Conservation (phyloP, 2,888 invertebrate genomes). For the Graphium colonna region DNA sequence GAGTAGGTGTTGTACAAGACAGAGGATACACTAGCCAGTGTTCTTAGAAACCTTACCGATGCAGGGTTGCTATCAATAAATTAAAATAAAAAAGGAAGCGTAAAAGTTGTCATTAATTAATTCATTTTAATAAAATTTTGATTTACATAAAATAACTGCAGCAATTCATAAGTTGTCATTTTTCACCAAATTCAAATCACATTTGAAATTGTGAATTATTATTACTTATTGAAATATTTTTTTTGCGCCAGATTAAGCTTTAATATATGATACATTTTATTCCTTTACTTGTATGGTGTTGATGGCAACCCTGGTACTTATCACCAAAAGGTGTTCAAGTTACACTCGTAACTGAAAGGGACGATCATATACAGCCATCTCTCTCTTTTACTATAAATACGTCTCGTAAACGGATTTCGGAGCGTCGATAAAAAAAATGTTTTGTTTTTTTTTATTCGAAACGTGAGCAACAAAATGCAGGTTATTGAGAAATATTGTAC, state of each 20-base stretch:
- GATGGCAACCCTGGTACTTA: constrained; percentile 50
- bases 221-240: too few species aligned
- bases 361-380: constrained; percentile 36
- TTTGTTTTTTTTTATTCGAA: constrained; percentile 66
- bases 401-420: constrained; percentile 74
- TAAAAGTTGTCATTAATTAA: too few species aligned
- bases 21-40: constrained; percentile 42
- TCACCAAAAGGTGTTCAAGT: constrained; percentile 57
- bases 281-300: too few species aligned
- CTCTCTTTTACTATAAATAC: constrained; percentile 66
- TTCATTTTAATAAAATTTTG: too few species aligned
- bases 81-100: not conserved
- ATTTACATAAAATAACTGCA: too few species aligned
- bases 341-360: constrained; percentile 47
- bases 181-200: too few species aligned
- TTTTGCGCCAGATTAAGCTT: too few species aligned
- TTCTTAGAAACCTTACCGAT: constrained; percentile 59
- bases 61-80: constrained; percentile 13
- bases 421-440: constrained; percentile 72
- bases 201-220: too few species aligned
- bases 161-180: too few species aligned
- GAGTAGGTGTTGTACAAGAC: constrained; percentile 48
- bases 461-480: constrained; percentile 47
- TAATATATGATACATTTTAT: too few species aligned
- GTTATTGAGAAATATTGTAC: constrained; percentile 65